A percentile compares a stretch with the other conserved stretches of the same genome.
phyloP scores from a whole-genome alignment of 1,140 invertebrate species.

The Bombus fervidus region DNA sequence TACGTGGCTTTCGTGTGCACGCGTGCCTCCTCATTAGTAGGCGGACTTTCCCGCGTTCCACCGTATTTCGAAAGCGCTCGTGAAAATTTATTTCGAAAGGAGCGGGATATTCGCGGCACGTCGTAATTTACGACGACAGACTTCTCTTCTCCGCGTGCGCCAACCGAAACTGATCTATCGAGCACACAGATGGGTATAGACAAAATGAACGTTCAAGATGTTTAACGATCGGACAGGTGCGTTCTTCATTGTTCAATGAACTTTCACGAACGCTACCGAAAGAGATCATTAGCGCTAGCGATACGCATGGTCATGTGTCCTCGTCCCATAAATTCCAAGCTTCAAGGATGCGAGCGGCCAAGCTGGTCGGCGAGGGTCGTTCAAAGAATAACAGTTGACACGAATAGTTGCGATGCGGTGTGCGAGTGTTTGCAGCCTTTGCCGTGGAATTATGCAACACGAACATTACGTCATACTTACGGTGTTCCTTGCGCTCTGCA shows the following conservation, averaged over 20 bases:
- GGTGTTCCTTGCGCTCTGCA: conserved; percentile 50
- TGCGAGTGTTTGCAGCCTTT: conserved; percentile 45
- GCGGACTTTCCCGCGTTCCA: conserved; percentile 3
- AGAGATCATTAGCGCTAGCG: conserved; percentile 46
- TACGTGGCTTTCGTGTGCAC: not conserved
- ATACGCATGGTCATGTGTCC: conserved; percentile 53
- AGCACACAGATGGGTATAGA: not conserved
- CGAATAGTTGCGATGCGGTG: conserved; percentile 62
- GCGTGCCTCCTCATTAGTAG: conserved; percentile 20
- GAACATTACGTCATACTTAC: conserved; percentile 62
- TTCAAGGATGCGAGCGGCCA: conserved; percentile 66
- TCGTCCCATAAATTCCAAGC: conserved; percentile 74
- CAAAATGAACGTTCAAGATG: not conserved
- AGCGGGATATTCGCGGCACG: not conserved
- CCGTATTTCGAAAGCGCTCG: not conserved
- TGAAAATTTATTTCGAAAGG: not conserved
- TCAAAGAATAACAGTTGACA: conserved; percentile 73
- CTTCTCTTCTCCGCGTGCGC: not conserved
- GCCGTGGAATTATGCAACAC: conserved; percentile 65
- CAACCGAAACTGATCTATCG: not conserved
- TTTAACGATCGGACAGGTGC: conserved; percentile 5
- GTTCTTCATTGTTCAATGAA: conserved; percentile 43
- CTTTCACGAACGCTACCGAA: conserved; percentile 10
- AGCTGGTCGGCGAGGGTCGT: conserved; percentile 54
- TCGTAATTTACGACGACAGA: not conserved